These are phyloP conservation scores for Fundulus diaphanus DNA, from an alignment of 2,797 vertebrate genomes.

Conservation along the genomic window DNA sequence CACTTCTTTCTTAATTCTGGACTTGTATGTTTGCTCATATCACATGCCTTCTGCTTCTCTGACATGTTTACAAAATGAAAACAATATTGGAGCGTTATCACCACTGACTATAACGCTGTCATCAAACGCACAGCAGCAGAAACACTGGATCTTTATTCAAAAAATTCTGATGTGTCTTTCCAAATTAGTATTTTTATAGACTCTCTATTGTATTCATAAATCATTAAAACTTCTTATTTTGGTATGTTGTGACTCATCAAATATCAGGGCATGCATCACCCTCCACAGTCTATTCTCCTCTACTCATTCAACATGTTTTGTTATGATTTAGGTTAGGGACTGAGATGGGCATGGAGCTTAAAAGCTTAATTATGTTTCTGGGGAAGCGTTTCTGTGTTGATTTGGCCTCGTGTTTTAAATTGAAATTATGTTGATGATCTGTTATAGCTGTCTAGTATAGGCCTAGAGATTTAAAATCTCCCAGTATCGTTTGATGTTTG, in stretches of 20 bases:
- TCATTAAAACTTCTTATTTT: not conserved
- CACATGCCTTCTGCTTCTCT: not conserved
- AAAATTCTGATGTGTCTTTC: not conserved
- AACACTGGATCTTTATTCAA: not conserved
- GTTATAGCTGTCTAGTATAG: not conserved
- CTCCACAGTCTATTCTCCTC: too few species aligned
- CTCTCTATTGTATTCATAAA: not conserved
- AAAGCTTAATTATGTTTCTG: not conserved
- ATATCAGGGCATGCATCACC: not conserved
- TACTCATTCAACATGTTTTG: too few species aligned
- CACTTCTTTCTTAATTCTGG: conserved; percentile 2
- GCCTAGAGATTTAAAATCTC: not conserved
- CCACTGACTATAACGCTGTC: not conserved
- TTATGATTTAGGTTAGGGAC: not conserved
- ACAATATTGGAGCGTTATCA: not conserved
- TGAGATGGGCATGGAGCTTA: not conserved
- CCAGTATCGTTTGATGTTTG: not conserved
- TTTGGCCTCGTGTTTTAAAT: not conserved
- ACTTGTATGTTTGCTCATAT: conserved; percentile 11
- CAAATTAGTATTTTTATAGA: not conserved
- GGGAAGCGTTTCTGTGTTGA: not conserved
- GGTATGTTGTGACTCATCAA: not conserved
- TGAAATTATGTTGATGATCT: not conserved
- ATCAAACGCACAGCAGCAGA: not conserved
- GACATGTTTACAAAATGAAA: conserved; percentile 1